Evolutionary conservation across 2,888 invertebrate genomes (phyloP), one percentile per base, ranked within the genome.

Genomic region (Parnassius orleans): DNA sequence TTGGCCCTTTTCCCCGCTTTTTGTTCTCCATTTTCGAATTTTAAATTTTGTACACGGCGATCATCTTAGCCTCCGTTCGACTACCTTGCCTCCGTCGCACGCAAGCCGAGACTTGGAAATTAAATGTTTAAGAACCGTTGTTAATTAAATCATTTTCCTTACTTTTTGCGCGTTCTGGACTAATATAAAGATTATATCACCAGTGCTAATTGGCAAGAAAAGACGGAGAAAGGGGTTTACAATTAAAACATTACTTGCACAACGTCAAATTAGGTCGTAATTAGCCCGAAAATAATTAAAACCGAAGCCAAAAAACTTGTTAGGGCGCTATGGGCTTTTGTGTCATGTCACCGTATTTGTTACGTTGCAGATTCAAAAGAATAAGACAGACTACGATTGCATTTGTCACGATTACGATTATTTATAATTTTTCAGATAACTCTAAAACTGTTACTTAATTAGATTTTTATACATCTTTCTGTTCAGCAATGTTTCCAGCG

Each of bases 171-270:
- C 53, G 60, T 60, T 55, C 57, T 59, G 64, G 57, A 67, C 59
- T 65, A 76, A 86, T 83, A 78, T 84, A 81, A 83, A 87, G 78
- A 86, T 84, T 80, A 80, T 79, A 79, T 77, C 71, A 74, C 68
- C 66, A 71, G 66, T 69, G 69, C 72, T 84, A 83, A 87, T 87
- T 86, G 79, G 74, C 73, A 81, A 78, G 80, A 81, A 78, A 80
- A 76, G 48, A 2, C 71, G 79, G 74, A 72, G 75, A 82, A 79
- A 82, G 79, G 79, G 77, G 78, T 80, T 72, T 69, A 85, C 89
- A 88, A 90, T 90, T 90, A 90, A 87, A 90, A 89, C 89, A 90
- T 90, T 89, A 90, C 85, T 86, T 72, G 67, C 73, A 70, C 76
- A 80, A 81, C 81, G 78, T 80, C 80, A 85, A 90, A 88, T 87